Evolutionary conservation across 2,113 vertebrate species (phyloP).

Genomic region (Pelodiscus sinensis): DNA sequence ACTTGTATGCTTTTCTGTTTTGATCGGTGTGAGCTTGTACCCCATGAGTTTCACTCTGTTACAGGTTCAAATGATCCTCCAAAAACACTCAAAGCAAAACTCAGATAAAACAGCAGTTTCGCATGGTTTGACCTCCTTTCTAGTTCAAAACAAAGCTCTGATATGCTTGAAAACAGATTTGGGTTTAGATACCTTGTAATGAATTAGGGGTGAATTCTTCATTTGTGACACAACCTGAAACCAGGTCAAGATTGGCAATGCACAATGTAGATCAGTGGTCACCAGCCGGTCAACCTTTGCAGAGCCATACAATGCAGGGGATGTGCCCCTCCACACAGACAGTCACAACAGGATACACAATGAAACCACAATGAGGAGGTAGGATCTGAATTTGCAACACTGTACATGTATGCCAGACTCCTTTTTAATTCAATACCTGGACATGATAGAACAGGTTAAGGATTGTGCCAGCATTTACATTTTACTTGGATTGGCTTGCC

Average conservation of each 20-base stretch:
- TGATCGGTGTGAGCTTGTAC: background rate
- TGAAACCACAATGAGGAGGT: accelerated
- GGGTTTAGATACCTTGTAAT: background rate
- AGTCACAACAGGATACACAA: accelerated
- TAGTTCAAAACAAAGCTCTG: background rate
- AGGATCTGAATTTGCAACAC: background rate
- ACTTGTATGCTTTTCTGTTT: background rate
- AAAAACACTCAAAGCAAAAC: background rate
- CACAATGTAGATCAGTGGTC: too few relatives aligned
- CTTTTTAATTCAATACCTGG: background rate
- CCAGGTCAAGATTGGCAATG: background rate
- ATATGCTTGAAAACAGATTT: background rate
- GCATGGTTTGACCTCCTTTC: background rate
- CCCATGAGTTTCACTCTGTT: background rate
- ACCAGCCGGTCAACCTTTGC: accelerated
- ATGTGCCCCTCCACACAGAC: background rate
- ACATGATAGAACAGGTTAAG: background rate
- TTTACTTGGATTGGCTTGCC: background rate
- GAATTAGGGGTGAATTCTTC: background rate
- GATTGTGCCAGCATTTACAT: background rate
- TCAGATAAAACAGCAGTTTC: background rate
- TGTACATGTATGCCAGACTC: background rate
- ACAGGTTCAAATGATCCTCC: background rate
- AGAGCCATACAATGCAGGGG: background rate
- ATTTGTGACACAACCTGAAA: background rate